Evolutionary conservation across 2,113 vertebrate genomes (phyloP).

Genomic region (Accipiter cooperii): DNA sequence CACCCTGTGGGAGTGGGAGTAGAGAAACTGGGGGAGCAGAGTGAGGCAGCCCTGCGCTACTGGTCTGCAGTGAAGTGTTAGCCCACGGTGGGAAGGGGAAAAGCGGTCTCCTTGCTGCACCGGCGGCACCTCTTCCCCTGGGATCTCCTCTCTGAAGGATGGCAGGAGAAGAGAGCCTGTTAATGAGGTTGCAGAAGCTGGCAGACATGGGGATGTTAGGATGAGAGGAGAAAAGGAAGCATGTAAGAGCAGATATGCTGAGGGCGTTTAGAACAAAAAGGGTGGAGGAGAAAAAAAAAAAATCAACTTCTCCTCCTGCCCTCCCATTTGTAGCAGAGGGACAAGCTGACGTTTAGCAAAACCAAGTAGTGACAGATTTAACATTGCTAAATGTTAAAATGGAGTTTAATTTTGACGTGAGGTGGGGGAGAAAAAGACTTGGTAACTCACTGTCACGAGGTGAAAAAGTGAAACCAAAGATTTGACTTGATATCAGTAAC

Average conservation of each 20-base stretch:
- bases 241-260: background rate
- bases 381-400: background rate
- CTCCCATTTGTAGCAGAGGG: background rate
- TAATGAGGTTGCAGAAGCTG: background rate
- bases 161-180: background rate
- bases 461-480: conserved; percentile 18
- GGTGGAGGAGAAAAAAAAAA: background rate
- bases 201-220: background rate
- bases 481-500: background rate
- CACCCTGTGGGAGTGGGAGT: background rate
- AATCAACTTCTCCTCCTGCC: background rate
- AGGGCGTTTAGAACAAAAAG: background rate
- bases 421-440: background rate
- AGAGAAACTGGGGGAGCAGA: background rate
- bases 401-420: background rate
- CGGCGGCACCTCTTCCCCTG: background rate
- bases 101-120: background rate
- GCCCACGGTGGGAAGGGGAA: background rate
- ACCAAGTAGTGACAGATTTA: background rate
- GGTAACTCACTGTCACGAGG: background rate
- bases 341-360: background rate
- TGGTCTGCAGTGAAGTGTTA: fast-evolving
- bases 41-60: background rate
- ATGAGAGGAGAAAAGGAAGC: background rate
- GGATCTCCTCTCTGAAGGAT: background rate